These are phyloP conservation scores for Cerastoderma edule DNA, from an alignment of 2,888 invertebrate species.

Conservation along the genomic window DNA sequence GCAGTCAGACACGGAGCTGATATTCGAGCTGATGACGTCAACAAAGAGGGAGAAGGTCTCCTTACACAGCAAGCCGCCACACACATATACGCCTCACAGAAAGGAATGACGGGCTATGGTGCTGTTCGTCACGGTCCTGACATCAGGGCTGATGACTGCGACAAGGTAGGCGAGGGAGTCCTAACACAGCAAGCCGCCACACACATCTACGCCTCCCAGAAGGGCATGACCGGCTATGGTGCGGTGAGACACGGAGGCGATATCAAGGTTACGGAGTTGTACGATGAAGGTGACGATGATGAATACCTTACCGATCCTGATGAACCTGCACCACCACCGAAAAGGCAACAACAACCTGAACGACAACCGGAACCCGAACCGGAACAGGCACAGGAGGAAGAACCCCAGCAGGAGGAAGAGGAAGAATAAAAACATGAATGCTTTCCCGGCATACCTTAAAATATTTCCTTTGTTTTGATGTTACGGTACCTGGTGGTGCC, in stretches of 20 bases:
- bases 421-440: constrained; percentile 7
- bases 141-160: constrained; percentile 79
- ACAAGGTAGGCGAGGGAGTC: constrained; percentile 73
- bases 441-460: not conserved
- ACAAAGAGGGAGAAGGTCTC: constrained; percentile 72
- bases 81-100: constrained; percentile 75
- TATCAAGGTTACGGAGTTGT: constrained; percentile 79
- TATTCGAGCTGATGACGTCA: constrained; percentile 78
- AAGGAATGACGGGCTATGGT: constrained; percentile 66
- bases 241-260: constrained; percentile 80
- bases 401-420: constrained; percentile 21
- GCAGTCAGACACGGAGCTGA: constrained; percentile 76
- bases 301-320: constrained; percentile 51
- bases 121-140: constrained; percentile 81
- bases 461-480: constrained; percentile 1
- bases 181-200: constrained; percentile 81
- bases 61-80: constrained; percentile 81
- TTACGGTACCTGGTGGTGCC: constrained; percentile 5
- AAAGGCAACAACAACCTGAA: constrained; percentile 5
- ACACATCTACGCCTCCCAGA: constrained; percentile 81
- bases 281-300: constrained; percentile 72
- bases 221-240: constrained; percentile 79
- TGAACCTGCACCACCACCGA: constrained; percentile 39
- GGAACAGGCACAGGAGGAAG: constrained; percentile 16
- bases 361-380: constrained; percentile 15